phyloP scores from a whole-genome alignment of 2,797 vertebrate species.

The Fratercula arctica region DNA sequence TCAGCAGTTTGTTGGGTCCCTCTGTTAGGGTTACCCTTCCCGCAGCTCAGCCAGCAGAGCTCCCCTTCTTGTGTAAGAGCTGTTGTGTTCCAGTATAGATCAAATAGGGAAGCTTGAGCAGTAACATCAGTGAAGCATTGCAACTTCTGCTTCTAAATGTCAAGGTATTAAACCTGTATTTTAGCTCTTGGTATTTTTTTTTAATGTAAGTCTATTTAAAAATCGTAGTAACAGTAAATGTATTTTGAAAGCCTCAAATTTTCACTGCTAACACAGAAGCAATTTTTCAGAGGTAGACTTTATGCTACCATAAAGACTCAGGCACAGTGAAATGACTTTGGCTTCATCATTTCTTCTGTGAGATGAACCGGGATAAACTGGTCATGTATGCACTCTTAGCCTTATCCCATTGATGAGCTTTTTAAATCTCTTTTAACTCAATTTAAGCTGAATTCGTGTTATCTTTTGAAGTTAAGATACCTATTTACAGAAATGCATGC shows the following conservation, averaged over 20 bases:
- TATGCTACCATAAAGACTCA: background rate
- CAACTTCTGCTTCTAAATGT: background rate
- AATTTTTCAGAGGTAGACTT: background rate
- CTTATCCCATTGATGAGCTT: background rate
- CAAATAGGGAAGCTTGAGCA: background rate
- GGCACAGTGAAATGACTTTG: background rate
- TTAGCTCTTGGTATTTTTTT: background rate
- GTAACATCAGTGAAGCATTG: background rate
- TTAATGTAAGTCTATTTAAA: background rate
- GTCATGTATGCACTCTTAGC: background rate
- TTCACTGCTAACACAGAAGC: background rate
- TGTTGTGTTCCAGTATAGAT: background rate
- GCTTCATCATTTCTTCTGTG: background rate
- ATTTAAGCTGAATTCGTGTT: background rate
- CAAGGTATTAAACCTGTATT: background rate
- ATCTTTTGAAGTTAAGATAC: background rate
- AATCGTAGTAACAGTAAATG: background rate
- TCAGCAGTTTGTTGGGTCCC: background rate
- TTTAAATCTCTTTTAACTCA: background rate
- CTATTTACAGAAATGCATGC: background rate
- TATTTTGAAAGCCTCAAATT: slow-evolving; percentile 6
- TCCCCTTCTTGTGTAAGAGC: background rate
- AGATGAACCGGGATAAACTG: background rate
- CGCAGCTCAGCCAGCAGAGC: background rate
- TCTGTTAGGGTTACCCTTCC: background rate